Base-by-base conservation (phyloP, 2,888 invertebrate genomes). In the Diploptera punctata region DNA sequence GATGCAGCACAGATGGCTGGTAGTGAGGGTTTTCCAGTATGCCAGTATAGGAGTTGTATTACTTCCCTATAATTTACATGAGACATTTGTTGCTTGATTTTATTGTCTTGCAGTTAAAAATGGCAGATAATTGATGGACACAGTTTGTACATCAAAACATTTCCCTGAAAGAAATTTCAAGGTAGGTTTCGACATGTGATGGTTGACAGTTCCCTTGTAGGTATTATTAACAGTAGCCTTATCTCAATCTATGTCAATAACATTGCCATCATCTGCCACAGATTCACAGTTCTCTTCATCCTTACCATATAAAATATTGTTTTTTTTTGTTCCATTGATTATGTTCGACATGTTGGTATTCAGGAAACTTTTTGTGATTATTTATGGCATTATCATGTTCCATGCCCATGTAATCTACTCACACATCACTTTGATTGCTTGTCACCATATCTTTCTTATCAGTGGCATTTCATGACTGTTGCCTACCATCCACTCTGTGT, bases 401-500 rank as follows among this genome's bases (percentile, higher is more conserved):
- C 47, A 47, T n/a, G 54, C 54, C 24, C 54, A n/a, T 54, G 54
- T 54, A 9, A 21, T 18, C 54, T n/a, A 54, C 7, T 54, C 26
- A 16, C 19, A 16, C n/a, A 54, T 54, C 54, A 54, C 24, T 54
- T 54, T 16, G 54, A 54, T 54, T 54, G 54, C 5, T 54, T 19
- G 54, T 54, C 7, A 16, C 26, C 54, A 5, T 21, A 21, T 54
- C 54, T 54, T 54, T 21, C 54, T 24, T 54, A 16, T 54, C 24
- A n/a, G 26, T 24, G n/a, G 10, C 24, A 21, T 54, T 24, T 54
- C 54, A 54, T 54, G 54, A 24, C 54, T n/a, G 21, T 24, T 5
- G 54, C 24, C 49, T 49, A n/a, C 49, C 49, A 49, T 49, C 9
- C 49, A 49, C 49, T 49, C 49, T 49, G 49, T 49, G 54, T 18